Percentiles rank a stretch among this genome's conserved stretches.
These are phyloP conservation scores for Micrastur ruficollis DNA, from an alignment of 2,797 vertebrate genomes.

Conservation along the genomic window DNA sequence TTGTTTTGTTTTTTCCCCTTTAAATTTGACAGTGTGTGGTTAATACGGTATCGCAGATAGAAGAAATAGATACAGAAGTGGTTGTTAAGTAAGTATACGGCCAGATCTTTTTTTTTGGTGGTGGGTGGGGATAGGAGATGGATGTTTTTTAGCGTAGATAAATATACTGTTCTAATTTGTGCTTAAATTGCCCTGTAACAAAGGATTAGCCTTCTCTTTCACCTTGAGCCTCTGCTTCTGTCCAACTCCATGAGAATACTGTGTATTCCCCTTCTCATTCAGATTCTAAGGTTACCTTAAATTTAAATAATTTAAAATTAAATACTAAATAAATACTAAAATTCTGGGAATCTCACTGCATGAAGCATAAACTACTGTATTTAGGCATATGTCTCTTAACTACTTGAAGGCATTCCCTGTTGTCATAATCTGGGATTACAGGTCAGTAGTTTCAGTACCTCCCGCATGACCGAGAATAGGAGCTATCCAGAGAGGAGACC, in stretches of 20 bases:
- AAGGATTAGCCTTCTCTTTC: neutral
- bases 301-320: neutral
- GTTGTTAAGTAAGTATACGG: constrained; percentile 88
- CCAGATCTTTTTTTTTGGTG: neutral
- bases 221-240: neutral
- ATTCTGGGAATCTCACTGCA: neutral
- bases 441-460: neutral
- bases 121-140: neutral
- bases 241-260: neutral
- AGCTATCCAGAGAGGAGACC: neutral
- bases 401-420: neutral
- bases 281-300: neutral
- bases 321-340: neutral
- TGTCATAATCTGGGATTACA: neutral
- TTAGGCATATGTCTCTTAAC: neutral
- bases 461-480: neutral
- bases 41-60: constrained; percentile 85
- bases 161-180: neutral
- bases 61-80: constrained; percentile 90
- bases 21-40: constrained; percentile 84
- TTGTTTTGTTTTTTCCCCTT: constrained; percentile 21
- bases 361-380: neutral
- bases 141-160: neutral
- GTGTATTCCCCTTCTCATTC: neutral
- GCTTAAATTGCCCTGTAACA: neutral